phyloP scores from a whole-genome alignment of 1,140 invertebrate species.

The Drosophila kohkoa region DNA sequence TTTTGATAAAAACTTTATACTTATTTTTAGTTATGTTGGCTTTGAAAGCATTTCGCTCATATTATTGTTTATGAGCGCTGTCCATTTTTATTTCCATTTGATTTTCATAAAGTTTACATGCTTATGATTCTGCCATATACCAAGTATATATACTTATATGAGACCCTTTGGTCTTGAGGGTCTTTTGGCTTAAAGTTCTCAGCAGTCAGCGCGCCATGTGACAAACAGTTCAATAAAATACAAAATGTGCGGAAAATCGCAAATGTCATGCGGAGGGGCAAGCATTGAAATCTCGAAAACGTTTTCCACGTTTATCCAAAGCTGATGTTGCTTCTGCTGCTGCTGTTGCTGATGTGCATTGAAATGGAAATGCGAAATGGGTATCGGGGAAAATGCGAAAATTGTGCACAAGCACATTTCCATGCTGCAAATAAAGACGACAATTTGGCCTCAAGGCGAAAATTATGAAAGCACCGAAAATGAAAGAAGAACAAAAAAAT shows the following conservation, averaged over 20 bases:
- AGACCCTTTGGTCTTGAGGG: background rate
- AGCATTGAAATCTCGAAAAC: slow-evolving; percentile 69
- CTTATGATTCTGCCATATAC: slow-evolving; percentile 54
- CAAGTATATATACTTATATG: slow-evolving; percentile 3
- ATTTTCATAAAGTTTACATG: slow-evolving; percentile 83
- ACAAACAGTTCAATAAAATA: slow-evolving; percentile 84
- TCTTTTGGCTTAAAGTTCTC: slow-evolving; percentile 35
- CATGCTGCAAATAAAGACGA: slow-evolving; percentile 82
- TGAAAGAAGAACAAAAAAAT: slow-evolving; percentile 1
- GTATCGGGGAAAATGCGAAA: slow-evolving; percentile 39
- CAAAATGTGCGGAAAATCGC: slow-evolving; percentile 84
- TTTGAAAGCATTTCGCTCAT: slow-evolving; percentile 59
- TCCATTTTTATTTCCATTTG: slow-evolving; percentile 81
- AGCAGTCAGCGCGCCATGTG: slow-evolving; percentile 53
- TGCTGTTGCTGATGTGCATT: slow-evolving; percentile 58
- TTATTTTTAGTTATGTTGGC: slow-evolving; percentile 41
- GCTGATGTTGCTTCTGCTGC: slow-evolving; percentile 23
- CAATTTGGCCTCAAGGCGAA: slow-evolving; percentile 80
- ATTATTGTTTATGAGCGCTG: slow-evolving; percentile 81
- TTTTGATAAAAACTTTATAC: slow-evolving; percentile 21
- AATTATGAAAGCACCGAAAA: slow-evolving; percentile 70
- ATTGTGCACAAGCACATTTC: slow-evolving; percentile 69
- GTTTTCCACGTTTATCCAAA: slow-evolving; percentile 67
- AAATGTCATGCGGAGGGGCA: slow-evolving; percentile 66
- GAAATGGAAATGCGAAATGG: slow-evolving; percentile 75